phyloP scores from a whole-genome alignment of 2,888 invertebrate genomes.

The Netelia melanura region DNA sequence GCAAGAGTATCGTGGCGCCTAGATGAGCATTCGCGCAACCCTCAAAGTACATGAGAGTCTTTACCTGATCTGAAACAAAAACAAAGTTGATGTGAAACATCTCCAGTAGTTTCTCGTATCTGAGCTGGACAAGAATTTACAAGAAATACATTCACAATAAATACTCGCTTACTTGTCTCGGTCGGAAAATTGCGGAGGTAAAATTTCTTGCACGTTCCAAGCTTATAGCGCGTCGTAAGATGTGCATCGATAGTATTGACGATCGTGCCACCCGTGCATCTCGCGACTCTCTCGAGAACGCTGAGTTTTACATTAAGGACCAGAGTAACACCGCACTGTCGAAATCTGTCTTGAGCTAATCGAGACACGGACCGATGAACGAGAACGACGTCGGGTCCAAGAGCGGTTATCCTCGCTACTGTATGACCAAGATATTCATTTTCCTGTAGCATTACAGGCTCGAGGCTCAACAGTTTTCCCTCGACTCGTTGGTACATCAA shows the following conservation, averaged over 20 bases:
- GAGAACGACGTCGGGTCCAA: conserved; percentile 94
- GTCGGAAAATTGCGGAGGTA: conserved; percentile 88
- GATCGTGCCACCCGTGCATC: conserved; percentile 93
- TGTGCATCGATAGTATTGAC: conserved; percentile 95
- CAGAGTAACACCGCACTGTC: conserved; percentile 93
- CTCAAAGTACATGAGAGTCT: conserved; percentile 97
- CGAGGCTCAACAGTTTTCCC: conserved; percentile 96
- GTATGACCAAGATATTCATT: conserved; percentile 94
- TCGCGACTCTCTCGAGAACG: conserved; percentile 92
- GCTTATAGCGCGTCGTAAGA: conserved; percentile 90
- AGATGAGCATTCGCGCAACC: conserved; percentile 93
- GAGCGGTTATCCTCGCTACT: conserved; percentile 93
- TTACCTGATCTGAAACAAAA: conserved; percentile 87
- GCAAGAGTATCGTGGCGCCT: conserved; percentile 94
- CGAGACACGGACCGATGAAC: conserved; percentile 95
- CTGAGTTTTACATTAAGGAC: conserved; percentile 93
- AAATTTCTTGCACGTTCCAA: conserved; percentile 94
- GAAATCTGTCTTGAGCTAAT: conserved; percentile 94
- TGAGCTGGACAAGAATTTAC: no score
- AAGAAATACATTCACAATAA: no score
- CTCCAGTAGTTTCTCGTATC: not conserved
- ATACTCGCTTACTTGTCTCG: conserved; percentile 83
- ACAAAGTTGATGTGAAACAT: not conserved
- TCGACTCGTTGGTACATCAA: conserved; percentile 98
- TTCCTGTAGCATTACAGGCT: conserved; percentile 96